Conservation (phyloP, 2,113 vertebrate genomes). For the Cephalophus harveyi region DNA sequence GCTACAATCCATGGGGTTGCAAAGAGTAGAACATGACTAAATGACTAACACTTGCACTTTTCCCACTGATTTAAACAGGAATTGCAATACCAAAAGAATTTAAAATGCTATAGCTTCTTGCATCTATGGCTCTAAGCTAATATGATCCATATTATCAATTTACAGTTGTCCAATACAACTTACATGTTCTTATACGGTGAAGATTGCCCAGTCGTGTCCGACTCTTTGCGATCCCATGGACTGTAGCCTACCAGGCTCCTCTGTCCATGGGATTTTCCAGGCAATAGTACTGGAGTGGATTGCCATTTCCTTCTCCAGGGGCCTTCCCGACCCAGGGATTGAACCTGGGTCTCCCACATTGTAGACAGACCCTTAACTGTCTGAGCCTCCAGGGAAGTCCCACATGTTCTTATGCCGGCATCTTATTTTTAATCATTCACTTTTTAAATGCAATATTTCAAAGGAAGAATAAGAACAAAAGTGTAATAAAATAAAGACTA, state of each 20-base stretch:
- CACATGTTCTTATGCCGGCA: background rate
- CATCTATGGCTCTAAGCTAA: background rate
- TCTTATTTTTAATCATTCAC: background rate
- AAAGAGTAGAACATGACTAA: background rate
- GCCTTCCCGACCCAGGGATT: too few relatives aligned
- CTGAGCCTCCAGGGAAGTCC: too few relatives aligned
- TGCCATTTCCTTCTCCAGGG: too few relatives aligned
- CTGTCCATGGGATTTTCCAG: too few relatives aligned
- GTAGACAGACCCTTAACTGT: too few relatives aligned
- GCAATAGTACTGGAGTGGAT: too few relatives aligned
- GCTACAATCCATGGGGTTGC: background rate
- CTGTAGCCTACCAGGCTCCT: too few relatives aligned
- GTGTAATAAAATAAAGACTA: background rate
- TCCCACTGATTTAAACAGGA: background rate
- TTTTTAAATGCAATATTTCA: constrained; percentile 24
- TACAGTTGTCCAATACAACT: background rate
- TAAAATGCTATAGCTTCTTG: background rate
- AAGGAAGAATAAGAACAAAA: background rate
- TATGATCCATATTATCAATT: background rate
- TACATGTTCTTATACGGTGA: background rate
- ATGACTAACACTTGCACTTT: background rate
- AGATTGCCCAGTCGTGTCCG: too few relatives aligned
- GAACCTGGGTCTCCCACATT: too few relatives aligned
- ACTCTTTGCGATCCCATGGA: too few relatives aligned
- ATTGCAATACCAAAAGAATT: background rate